Evolutionary conservation across 92 coral and sea anemone species (phyloP).

Genomic region (Parazoanthus atlanticus): DNA sequence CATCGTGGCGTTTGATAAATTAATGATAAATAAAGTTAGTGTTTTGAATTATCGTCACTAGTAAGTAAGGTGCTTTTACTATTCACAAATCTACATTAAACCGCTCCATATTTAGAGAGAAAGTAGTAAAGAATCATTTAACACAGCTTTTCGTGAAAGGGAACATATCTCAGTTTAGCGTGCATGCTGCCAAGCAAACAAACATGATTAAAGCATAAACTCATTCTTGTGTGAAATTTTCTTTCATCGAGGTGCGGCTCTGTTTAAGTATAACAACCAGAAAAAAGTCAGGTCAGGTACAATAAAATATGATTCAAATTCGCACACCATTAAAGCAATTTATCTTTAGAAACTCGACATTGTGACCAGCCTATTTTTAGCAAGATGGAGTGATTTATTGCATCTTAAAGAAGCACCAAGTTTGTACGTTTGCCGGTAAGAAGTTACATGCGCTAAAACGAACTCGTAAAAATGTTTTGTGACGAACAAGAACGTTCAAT

Average conservation of each 20-base stretch:
- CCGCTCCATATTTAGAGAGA: background rate
- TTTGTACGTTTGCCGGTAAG: background rate
- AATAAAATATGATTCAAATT: too few species aligned
- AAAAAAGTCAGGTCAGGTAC: background rate
- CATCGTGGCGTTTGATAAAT: background rate
- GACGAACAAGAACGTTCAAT: background rate
- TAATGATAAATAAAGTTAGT: too few species aligned
- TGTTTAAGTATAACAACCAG: background rate
- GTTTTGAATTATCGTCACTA: background rate
- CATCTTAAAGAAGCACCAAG: background rate
- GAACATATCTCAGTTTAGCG: background rate
- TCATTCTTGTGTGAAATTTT: background rate
- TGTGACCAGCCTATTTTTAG: background rate
- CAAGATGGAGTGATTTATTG: too few species aligned
- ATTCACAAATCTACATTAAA: background rate
- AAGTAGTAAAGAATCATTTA: background rate
- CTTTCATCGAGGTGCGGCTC: background rate
- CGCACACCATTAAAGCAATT: background rate
- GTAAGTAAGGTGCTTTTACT: background rate
- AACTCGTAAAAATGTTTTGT: background rate
- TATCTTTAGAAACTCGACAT: background rate
- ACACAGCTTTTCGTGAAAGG: background rate
- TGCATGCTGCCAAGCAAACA: background rate
- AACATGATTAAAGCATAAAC: background rate
- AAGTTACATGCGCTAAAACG: too few species aligned